Conservation (phyloP, 53 echinoderm and acorn worm genomes). For the Stichopus horrens region DNA sequence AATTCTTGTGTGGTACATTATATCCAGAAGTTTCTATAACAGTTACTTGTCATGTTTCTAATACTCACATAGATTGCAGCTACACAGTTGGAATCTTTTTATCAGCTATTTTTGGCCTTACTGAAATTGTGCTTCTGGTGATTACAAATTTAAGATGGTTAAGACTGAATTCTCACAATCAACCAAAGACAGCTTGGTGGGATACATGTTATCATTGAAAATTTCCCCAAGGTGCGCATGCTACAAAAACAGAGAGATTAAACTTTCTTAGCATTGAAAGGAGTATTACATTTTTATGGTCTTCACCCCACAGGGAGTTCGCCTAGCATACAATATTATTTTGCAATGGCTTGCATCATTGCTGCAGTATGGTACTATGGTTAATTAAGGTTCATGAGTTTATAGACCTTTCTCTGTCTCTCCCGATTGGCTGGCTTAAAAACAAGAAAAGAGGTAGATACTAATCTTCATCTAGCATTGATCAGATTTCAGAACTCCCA, state of each 20-base stretch:
- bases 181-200: neutral
- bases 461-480: too few relatives aligned
- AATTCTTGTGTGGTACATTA: too few relatives aligned
- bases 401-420: neutral
- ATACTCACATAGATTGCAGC: neutral
- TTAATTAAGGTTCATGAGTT: conserved; percentile 29
- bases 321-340: neutral
- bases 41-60: neutral
- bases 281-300: neutral
- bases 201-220: neutral
- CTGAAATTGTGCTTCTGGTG: neutral
- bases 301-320: neutral
- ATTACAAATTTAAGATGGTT: neutral
- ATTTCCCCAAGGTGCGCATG: neutral
- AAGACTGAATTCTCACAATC: neutral
- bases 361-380: neutral
- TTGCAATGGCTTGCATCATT: conserved; percentile 1
- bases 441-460: neutral
- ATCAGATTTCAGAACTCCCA: too few relatives aligned
- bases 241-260: neutral
- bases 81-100: neutral
- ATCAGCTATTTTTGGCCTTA: neutral
- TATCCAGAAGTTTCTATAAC: neutral
- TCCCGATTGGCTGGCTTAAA: neutral
- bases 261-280: neutral